Evolutionary conservation across 1,140 invertebrate species (phyloP), one percentile per base, ranked within the genome.

Genomic region (Halictus rubicundus): DNA sequence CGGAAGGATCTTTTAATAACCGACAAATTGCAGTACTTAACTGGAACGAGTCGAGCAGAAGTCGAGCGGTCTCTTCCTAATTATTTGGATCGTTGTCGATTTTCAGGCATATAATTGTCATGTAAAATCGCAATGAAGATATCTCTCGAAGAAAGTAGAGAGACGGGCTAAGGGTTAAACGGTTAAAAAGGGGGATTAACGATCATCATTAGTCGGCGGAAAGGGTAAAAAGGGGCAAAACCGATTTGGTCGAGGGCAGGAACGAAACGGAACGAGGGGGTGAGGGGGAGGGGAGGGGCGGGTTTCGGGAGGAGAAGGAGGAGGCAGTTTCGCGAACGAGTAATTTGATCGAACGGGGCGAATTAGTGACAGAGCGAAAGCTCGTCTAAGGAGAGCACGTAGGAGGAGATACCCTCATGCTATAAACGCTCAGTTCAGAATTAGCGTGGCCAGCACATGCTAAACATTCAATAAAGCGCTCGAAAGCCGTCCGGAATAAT

Each of bases 391-490:
- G 81, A 86, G 85, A 75, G 77, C 60, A 80, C 54, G 81, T 86
- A 86, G 81, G 84, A 86, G 80, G 69, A 85, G 80, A 78, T 64
- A 83, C 74, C 84, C 82, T 68, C 77, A 81, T 81, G 84, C 85
- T 87, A 87, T 87, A 87, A 87, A 77, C 85, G 85, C 65, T 68
- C 73, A 21, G 88, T 86, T 90, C 90, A 85, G 86, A 92, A 92
- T 92, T 92, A 92, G 90, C 89, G 88, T 91, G 81, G 89, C 88
- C 86, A 87, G 88, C 91, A 91, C 90, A 91, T 91, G 90, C 90
- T 92, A 90, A 92, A 91, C 90, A 89, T 90, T 91, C 88, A 87
- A 91, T 92, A 92, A 92, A 92, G 84, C 88, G 90, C 87, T 87
- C 88, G 89, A 90, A 90, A 90, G 88, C 88, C 88, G 90, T 89